phyloP scores from a whole-genome alignment of 2,888 invertebrate genomes.

The Euzetes globulus region DNA sequence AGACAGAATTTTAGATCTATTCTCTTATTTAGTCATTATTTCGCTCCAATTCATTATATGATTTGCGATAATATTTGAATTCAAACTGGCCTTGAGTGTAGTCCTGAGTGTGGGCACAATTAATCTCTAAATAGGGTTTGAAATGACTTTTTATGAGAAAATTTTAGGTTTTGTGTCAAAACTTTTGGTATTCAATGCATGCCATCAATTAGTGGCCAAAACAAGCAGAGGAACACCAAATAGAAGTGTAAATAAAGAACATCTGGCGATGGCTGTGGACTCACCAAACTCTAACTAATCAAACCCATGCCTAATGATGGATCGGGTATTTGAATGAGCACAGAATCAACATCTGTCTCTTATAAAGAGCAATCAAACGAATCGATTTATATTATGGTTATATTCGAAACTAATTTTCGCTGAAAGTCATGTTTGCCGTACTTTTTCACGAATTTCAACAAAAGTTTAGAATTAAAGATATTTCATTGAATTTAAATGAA shows the following conservation, averaged over 20 bases:
- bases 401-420: too few species aligned
- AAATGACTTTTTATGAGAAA: background rate
- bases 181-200: background rate
- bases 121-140: background rate
- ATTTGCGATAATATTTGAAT: background rate
- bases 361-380: background rate
- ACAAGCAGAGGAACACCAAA: background rate
- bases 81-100: background rate
- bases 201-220: background rate
- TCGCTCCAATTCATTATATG: constrained; percentile 12
- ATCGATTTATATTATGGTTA: too few species aligned
- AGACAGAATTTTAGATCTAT: background rate
- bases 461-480: too few species aligned
- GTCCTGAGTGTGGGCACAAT: too few species aligned
- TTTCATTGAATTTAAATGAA: too few species aligned
- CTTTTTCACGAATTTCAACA: too few species aligned
- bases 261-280: background rate
- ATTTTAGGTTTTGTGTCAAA: too few species aligned
- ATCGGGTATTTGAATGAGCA: background rate
- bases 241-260: background rate
- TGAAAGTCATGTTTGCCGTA: too few species aligned
- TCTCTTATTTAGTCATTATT: constrained; percentile 9
- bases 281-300: background rate
- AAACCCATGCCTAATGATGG: constrained; percentile 14
- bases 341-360: background rate